phyloP scores from a whole-genome alignment of 1,140 invertebrate genomes.

The Magallana angulata region DNA sequence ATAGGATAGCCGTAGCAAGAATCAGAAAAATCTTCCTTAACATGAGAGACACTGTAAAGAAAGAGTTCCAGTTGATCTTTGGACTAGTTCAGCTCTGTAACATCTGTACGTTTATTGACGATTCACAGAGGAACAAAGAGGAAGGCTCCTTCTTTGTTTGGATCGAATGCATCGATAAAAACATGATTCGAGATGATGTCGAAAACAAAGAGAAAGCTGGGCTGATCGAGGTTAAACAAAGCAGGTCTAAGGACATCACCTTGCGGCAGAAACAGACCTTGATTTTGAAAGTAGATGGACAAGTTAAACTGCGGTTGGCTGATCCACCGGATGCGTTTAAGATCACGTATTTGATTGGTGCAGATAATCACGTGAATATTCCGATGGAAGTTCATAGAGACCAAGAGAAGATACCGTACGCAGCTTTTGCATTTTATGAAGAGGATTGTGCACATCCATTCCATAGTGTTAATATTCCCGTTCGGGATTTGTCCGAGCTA shows the following conservation, averaged over 20 bases:
- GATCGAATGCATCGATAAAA: constrained; percentile 61
- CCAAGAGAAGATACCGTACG: constrained; percentile 63
- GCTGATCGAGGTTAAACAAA: constrained; percentile 59
- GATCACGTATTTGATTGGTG: constrained; percentile 59
- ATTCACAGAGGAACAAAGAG: constrained; percentile 55
- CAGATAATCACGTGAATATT: constrained; percentile 59
- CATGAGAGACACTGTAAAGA: constrained; percentile 65
- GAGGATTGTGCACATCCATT: constrained; percentile 28
- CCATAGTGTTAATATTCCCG: constrained; percentile 60
- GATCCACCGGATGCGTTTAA: constrained; percentile 53
- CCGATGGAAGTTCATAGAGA: constrained; percentile 63
- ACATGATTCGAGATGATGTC: constrained; percentile 26
- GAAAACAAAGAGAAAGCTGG: constrained; percentile 43
- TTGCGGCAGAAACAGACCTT: constrained; percentile 56
- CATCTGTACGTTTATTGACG: constrained; percentile 61
- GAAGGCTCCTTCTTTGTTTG: constrained; percentile 54
- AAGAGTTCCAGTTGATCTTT: constrained; percentile 60
- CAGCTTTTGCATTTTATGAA: constrained; percentile 56
- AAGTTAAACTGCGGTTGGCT: constrained; percentile 53
- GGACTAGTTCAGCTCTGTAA: constrained; percentile 61
- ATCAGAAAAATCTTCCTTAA: constrained; percentile 65
- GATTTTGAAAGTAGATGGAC: constrained; percentile 58
- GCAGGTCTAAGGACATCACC: constrained; percentile 61
- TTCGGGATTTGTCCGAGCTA: constrained; percentile 60
- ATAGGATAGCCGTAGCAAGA: constrained; percentile 58